Evolutionary conservation across 2,113 vertebrate genomes (phyloP), one percentile per base, ranked within the genome.

Genomic region (Lepisosteus oculatus): DNA sequence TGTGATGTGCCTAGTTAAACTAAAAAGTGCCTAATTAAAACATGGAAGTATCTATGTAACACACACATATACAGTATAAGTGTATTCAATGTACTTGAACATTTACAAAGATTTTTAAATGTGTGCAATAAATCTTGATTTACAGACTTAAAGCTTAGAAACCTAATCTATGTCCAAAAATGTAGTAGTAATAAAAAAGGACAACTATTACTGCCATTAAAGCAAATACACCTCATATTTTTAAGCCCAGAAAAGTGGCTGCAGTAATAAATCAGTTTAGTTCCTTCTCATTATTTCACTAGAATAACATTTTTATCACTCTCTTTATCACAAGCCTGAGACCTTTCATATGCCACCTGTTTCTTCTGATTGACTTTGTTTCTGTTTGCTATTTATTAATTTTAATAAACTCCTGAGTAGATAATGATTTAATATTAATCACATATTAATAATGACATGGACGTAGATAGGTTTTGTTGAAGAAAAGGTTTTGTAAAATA

Each of bases 401-500:
- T 44, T 68, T 72, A 79, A 79, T 83, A 80, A 83, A 85, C 5
- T 76, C 29, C 43, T 42, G 68, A 78, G 75, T 67, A 74, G 71
- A 64, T 55, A 67, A 66, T 12, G 71, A 67, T 72, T 77, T 79
- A 82, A 81, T n/a, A 72, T 57, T 63, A 75, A 4, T 69, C 57
- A 65, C 80, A 66, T 54, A 78, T 81, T 78, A 80, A 71, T 80
- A 82, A 77, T 76, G 72, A 77, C 66, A 78, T 72, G 65, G 12
- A 72, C 69, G 76, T 80, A 85, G 82, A 88, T 85, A 81, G 79
- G 79, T 72, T 84, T 86, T 83, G 81, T 70, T 84, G 47, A 6
- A 51, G 9, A 51, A 51, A 5, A 51, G 5, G 5, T 5, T 51
- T 51, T 51, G 29, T 29, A 29, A 51, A 51, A 51, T 5, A 9